Conservation (phyloP, 2,113 vertebrate species). For the Lontra canadensis region DNA sequence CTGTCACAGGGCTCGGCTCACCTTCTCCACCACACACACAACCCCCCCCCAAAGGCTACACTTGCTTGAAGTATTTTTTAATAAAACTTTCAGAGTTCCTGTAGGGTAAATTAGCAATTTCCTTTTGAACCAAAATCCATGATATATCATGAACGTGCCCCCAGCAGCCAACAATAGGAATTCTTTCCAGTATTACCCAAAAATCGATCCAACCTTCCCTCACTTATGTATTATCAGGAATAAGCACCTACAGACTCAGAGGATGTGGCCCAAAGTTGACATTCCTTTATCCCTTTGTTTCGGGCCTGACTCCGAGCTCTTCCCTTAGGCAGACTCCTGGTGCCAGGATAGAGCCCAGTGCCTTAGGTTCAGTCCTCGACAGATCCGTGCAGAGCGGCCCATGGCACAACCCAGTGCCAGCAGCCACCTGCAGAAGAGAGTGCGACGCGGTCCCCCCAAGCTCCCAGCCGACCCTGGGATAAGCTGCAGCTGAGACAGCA, state of each 20-base stretch:
- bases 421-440: neutral
- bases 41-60: neutral
- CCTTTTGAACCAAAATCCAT: constrained; percentile 31
- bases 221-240: neutral
- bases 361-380: neutral
- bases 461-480: neutral
- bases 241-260: neutral
- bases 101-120: neutral
- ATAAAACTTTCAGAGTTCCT: neutral
- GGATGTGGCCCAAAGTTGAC: neutral
- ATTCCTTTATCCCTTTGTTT: neutral
- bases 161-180: neutral
- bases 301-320: neutral
- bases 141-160: neutral
- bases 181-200: neutral
- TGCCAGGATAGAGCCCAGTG: neutral
- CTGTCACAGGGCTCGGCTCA: neutral
- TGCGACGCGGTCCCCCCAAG: accelerated
- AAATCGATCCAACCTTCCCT: neutral
- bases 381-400: neutral
- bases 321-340: neutral
- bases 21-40: neutral
- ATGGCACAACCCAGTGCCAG: neutral
- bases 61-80: neutral
- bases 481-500: neutral